phyloP scores from a whole-genome alignment of 1,140 invertebrate species.

The Pteromalus puparum region DNA sequence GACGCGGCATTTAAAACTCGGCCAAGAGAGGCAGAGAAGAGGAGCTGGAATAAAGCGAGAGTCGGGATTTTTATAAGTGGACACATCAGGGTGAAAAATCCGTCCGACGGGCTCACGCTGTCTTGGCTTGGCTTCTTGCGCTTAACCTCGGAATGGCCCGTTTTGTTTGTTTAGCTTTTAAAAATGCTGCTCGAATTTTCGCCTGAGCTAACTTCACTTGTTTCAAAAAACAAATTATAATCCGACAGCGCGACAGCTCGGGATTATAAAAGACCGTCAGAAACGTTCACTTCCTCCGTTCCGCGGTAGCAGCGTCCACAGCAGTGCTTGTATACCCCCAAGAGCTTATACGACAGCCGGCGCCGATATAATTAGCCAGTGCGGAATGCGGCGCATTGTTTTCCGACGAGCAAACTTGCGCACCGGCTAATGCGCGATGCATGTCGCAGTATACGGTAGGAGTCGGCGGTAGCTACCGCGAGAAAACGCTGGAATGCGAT shows the following conservation, averaged over 20 bases:
- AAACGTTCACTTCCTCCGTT: not conserved
- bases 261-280: too few relatives aligned
- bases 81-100: not conserved
- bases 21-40: not conserved
- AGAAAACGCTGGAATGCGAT: not conserved
- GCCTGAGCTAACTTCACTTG: too few relatives aligned
- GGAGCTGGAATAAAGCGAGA: not conserved
- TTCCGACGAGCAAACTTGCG: not conserved
- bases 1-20: conserved; percentile 12
- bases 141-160: not conserved
- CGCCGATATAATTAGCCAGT: conserved; percentile 12
- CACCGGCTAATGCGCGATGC: conserved; percentile 27
- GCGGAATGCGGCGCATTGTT: not conserved
- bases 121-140: not conserved
- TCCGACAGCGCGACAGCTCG: too few relatives aligned
- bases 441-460: not conserved
- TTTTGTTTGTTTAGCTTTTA: not conserved
- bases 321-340: too few relatives aligned
- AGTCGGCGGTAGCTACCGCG: too few relatives aligned
- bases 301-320: not conserved
- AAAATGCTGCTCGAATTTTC: not conserved
- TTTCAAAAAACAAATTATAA: too few relatives aligned
- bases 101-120: not conserved
- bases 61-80: not conserved
- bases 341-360: not conserved